Evolutionary conservation across 2,113 vertebrate genomes (phyloP).

Genomic region (Cololabis saira): DNA sequence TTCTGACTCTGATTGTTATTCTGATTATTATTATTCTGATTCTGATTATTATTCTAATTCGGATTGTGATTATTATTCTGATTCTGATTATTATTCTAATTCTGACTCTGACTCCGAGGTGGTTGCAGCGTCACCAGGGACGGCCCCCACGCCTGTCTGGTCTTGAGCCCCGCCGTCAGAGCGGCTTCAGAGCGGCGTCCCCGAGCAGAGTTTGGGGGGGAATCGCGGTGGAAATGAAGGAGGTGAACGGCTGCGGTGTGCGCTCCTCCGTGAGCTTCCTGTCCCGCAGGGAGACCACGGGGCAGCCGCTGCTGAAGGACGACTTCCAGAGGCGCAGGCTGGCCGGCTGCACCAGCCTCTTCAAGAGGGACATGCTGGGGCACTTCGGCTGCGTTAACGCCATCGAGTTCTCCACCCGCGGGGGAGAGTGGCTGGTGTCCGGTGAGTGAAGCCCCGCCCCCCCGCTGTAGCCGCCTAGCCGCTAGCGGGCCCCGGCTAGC

Average conservation of each 20-base stretch:
- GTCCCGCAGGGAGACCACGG: constrained; percentile 90
- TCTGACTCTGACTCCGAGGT: too few relatives aligned
- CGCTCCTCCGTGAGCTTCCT: constrained; percentile 95
- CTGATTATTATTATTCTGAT: too few relatives aligned
- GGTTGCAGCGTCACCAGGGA: too few relatives aligned
- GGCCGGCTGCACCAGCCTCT: constrained; percentile 93
- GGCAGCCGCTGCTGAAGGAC: constrained; percentile 92
- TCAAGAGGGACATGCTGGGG: constrained; percentile 95
- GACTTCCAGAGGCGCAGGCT: constrained; percentile 94
- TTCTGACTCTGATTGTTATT: too few relatives aligned
- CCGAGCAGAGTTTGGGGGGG: too few relatives aligned
- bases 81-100: too few relatives aligned
- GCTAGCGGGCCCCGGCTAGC: constrained; percentile 57
- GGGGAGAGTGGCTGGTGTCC: constrained; percentile 97
- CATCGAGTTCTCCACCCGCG: constrained; percentile 99
- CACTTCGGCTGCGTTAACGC: constrained; percentile 99
- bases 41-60: too few relatives aligned
- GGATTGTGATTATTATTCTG: too few relatives aligned
- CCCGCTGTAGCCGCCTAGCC: background rate
- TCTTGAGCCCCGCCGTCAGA: too few relatives aligned
- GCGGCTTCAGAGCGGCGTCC: too few relatives aligned
- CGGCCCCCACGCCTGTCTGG: too few relatives aligned
- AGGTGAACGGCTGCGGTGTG: constrained; percentile 90
- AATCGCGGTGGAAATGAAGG: constrained; percentile 80
- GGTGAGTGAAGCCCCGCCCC: constrained; percentile 69